Percentiles rank a stretch among this genome's conserved stretches.
phyloP scores from a whole-genome alignment of 2,113 vertebrate species.

The Erinaceus europaeus region DNA sequence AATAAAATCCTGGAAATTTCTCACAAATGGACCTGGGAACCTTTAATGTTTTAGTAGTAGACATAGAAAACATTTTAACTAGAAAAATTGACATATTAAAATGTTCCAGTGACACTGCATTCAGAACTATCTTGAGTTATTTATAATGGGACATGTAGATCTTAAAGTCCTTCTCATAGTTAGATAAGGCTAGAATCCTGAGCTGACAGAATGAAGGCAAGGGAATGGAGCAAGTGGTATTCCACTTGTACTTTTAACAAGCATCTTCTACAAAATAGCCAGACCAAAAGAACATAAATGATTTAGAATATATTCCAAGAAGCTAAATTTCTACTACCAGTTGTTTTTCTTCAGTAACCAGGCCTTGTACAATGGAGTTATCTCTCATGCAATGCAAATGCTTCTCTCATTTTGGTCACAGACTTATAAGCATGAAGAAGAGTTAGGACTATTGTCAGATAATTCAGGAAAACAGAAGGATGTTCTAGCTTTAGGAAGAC shows the following conservation, averaged over 20 bases:
- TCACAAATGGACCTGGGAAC: constrained; percentile 24
- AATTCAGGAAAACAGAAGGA: too few relatives aligned
- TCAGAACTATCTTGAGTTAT: not conserved
- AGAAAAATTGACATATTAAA: constrained; percentile 25
- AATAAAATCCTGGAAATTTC: constrained; percentile 4
- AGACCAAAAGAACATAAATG: constrained; percentile 27
- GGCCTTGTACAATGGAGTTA: not conserved
- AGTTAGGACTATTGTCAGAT: too few relatives aligned
- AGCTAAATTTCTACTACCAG: not conserved
- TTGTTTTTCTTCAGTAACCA: not conserved
- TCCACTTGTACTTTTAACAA: not conserved
- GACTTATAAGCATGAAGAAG: not conserved
- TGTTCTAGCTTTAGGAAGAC: not conserved
- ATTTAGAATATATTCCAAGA: not conserved
- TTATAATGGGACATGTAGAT: constrained; percentile 16
- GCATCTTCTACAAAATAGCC: not conserved
- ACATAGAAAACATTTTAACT: constrained; percentile 26
- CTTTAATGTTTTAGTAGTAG: constrained; percentile 5
- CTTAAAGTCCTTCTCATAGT: constrained; percentile 11
- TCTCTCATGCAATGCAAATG: not conserved
- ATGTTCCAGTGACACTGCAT: not conserved
- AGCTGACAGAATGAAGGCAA: not conserved
- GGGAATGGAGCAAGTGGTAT: not conserved
- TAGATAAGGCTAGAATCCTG: not conserved
- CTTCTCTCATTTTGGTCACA: not conserved